Evolutionary conservation across 2,888 invertebrate genomes (phyloP).

Genomic region (Amphipyra tragopoginis): DNA sequence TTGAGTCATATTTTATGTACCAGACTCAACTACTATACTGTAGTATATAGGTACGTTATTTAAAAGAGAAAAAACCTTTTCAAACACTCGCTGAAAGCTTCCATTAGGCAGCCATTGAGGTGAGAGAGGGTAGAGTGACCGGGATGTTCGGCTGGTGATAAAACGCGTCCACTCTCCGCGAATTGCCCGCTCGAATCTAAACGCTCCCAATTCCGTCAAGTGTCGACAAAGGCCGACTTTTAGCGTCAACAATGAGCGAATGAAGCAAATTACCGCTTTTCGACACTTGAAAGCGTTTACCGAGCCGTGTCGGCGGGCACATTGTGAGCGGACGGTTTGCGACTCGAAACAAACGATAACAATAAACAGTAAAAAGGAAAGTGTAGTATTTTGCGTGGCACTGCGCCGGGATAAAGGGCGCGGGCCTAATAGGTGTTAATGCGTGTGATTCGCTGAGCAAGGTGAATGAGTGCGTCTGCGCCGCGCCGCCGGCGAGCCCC

Average conservation of each 20-base stretch:
- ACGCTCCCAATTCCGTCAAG: conserved; percentile 88
- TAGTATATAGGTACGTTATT: conserved; percentile 51
- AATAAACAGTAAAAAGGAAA: conserved; percentile 89
- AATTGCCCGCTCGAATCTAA: conserved; percentile 88
- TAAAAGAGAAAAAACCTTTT: conserved; percentile 66
- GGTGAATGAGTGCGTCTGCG: conserved; percentile 73
- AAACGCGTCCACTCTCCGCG: conserved; percentile 82
- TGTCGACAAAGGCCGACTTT: conserved; percentile 88
- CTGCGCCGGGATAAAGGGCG: conserved; percentile 79
- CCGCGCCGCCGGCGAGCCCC: conserved; percentile 58
- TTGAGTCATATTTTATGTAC: not conserved
- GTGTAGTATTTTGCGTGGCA: conserved; percentile 87
- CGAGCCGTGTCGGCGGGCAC: conserved; percentile 81
- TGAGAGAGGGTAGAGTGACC: conserved; percentile 69
- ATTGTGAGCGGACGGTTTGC: conserved; percentile 86
- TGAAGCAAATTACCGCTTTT: conserved; percentile 88
- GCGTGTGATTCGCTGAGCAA: conserved; percentile 81
- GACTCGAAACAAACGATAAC: conserved; percentile 88
- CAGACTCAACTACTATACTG: conserved; percentile 2
- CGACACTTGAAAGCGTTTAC: conserved; percentile 86
- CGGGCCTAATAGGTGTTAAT: conserved; percentile 86
- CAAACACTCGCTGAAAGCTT: conserved; percentile 69
- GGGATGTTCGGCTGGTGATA: conserved; percentile 65
- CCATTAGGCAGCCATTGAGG: conserved; percentile 77
- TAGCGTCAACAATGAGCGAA: conserved; percentile 87